Evolutionary conservation across 2,113 vertebrate genomes (phyloP), one percentile per base, ranked within the genome.

Genomic region (Muntiacus reevesi): DNA sequence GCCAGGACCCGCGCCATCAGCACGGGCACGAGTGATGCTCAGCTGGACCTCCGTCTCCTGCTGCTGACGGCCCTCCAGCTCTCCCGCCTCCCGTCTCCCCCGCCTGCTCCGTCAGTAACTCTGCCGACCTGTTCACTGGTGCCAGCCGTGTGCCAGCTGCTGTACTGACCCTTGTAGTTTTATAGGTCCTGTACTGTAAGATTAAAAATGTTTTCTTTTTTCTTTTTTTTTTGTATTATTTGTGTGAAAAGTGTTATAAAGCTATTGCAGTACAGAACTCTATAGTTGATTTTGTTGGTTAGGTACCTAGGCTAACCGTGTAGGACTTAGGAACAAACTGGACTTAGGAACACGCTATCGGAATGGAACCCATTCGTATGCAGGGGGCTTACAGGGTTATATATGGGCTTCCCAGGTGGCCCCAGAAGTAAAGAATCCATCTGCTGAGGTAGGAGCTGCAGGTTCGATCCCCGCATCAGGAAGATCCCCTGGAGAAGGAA

Each of bases 21-120:
- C 36, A 3, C 6, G 19, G n/a, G n/a, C 71, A 14, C 0, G 2
- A 43, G 36, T 3, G 23, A 7, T 2, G 13, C 36, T 40, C 36
- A 76, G 71, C 71, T 27, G 36, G 71, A 21, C 71, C 11, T 43
- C 67, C 12, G 2, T 76, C 36, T 76, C 23, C 71, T 27, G 36
- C 11, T 40, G 71, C 36, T 1, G 36, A 76, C 0, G 71, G 13
- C 23, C 71, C 71, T 14, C 14, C 36, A 43, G 23, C 71, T 76
- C 71, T 43, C 36, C 36, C 3, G 12, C 27, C 71, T 76, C 23
- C 67, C 1, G 0, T 3, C 71, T 25, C 6, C 55, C 11, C 36
- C 0, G 0, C 36, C 71, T 76, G 36, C 36, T 43, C 71, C 12
- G 1, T 27, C 36, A 27, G 71, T 27, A 27, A 43, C 40, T 12